phyloP scores from a whole-genome alignment of 2,113 vertebrate species.

The Mungos mungo region DNA sequence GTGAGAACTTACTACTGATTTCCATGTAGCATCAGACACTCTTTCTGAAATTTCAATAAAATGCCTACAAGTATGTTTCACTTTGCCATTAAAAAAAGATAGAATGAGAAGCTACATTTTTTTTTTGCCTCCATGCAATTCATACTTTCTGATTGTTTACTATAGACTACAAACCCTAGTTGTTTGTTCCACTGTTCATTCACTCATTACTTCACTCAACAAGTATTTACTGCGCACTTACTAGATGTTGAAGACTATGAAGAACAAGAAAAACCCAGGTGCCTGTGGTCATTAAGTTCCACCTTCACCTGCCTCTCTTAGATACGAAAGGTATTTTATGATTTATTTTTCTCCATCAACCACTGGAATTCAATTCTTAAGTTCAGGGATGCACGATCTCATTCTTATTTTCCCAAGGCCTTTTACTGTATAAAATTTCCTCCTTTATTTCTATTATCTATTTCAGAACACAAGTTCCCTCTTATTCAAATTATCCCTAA shows the following conservation, averaged over 20 bases:
- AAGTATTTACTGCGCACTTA: neutral
- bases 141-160: neutral
- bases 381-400: neutral
- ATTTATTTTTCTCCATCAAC: neutral
- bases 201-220: neutral
- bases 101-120: neutral
- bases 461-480: neutral
- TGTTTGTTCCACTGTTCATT: neutral
- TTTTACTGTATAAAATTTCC: neutral
- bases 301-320: neutral
- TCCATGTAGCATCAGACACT: neutral
- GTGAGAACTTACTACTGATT: neutral
- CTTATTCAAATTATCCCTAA: neutral
- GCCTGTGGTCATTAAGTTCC: neutral
- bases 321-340: neutral
- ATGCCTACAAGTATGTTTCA: conserved; percentile 3
- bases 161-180: neutral
- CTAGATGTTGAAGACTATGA: neutral
- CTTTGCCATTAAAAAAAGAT: conserved; percentile 9
- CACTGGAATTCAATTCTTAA: neutral
- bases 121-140: neutral
- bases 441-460: neutral
- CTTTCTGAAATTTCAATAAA: neutral
- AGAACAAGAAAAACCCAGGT: neutral
- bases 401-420: neutral